These are phyloP conservation scores for Empis stercorea DNA, from an alignment of 2,888 invertebrate species.

Conservation along the genomic window DNA sequence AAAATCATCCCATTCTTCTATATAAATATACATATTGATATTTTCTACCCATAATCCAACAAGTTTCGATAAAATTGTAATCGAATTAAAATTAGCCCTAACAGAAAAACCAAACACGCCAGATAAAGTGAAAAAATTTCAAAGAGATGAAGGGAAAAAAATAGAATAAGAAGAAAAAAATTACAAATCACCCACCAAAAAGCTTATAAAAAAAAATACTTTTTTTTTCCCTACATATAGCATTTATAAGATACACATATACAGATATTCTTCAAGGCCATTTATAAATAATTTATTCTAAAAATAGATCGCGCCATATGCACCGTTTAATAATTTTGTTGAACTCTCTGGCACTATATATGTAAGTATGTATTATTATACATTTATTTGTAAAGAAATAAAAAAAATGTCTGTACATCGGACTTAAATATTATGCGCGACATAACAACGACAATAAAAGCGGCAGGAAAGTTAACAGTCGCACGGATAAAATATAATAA, in stretches of 20 bases:
- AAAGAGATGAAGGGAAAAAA: background rate
- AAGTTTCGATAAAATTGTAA: too few species aligned
- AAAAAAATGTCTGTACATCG: background rate
- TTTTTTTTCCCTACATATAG: too few species aligned
- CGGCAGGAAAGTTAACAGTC: background rate
- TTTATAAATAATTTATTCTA: conserved; percentile 26
- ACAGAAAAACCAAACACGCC: too few species aligned
- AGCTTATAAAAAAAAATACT: background rate
- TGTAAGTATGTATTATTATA: too few species aligned
- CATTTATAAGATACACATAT: too few species aligned
- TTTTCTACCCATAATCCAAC: too few species aligned
- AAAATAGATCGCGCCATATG: conserved; percentile 22
- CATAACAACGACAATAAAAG: background rate
- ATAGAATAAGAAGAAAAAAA: background rate
- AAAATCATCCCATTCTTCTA: too few species aligned
- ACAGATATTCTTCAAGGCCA: conserved; percentile 21
- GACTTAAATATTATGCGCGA: background rate
- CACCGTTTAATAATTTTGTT: conserved; percentile 2
- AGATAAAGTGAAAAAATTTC: too few species aligned
- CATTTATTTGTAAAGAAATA: too few species aligned
- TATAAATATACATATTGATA: too few species aligned
- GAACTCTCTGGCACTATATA: conserved; percentile 10
- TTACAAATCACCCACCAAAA: background rate
- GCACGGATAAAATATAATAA: too few species aligned
- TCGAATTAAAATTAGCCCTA: too few species aligned